Evolutionary conservation across 2,888 invertebrate species (phyloP).

Genomic region (Cerastoderma edule): DNA sequence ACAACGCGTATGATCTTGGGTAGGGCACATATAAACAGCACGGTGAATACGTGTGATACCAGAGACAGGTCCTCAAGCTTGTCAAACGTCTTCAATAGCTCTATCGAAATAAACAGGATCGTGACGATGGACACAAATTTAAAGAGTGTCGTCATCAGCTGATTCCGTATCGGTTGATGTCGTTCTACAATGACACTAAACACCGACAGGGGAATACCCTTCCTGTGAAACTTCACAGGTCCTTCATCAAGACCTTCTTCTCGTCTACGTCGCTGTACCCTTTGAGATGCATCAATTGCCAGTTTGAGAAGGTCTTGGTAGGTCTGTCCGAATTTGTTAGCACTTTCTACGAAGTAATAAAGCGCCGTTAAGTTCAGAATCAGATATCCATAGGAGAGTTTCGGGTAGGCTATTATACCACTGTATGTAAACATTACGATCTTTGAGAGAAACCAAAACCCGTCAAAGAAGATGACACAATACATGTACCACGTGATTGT

Average conservation of each 20-base stretch:
- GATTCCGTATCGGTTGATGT: slow-evolving; percentile 51
- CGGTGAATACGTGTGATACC: slow-evolving; percentile 59
- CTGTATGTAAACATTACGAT: slow-evolving; percentile 60
- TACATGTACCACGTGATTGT: slow-evolving; percentile 54
- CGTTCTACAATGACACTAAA: slow-evolving; percentile 54
- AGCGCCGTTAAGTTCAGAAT: slow-evolving; percentile 54
- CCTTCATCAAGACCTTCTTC: background rate
- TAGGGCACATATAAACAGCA: slow-evolving; percentile 59
- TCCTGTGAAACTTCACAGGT: background rate
- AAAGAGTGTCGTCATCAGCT: slow-evolving; percentile 49
- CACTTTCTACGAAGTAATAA: slow-evolving; percentile 52
- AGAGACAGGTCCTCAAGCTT: slow-evolving; percentile 47
- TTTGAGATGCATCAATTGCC: slow-evolving; percentile 24
- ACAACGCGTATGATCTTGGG: slow-evolving; percentile 47
- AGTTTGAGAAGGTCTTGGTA: slow-evolving; percentile 45
- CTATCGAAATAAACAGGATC: slow-evolving; percentile 50
- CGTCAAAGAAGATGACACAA: slow-evolving; percentile 59
- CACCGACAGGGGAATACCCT: slow-evolving; percentile 32
- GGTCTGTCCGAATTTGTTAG: slow-evolving; percentile 30
- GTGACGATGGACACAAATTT: slow-evolving; percentile 47
- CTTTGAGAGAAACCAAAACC: slow-evolving; percentile 50
- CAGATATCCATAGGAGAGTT: slow-evolving; percentile 56
- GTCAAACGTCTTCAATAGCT: slow-evolving; percentile 51
- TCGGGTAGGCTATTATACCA: slow-evolving; percentile 59
- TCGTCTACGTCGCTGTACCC: slow-evolving; percentile 25